Evolutionary conservation across 2,888 invertebrate genomes (phyloP).

Genomic region (Lysandra coridon): DNA sequence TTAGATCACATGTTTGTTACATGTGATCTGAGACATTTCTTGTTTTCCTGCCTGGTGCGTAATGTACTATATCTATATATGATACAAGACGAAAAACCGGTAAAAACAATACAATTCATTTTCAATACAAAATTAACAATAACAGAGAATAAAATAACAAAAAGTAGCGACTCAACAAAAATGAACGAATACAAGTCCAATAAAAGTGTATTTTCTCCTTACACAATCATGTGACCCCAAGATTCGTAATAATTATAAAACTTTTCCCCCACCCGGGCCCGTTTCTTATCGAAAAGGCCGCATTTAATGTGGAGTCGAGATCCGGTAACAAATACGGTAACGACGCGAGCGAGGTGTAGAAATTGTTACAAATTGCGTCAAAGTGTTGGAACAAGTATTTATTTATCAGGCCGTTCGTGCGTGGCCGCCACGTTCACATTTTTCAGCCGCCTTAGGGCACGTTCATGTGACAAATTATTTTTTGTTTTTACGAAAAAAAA

Average conservation of each 20-base stretch:
- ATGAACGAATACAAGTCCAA: constrained; percentile 2
- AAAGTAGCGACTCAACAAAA: constrained; percentile 2
- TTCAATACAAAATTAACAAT: neutral
- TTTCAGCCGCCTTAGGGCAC: neutral
- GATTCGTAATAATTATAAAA: constrained; percentile 24
- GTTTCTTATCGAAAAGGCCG: constrained; percentile 1
- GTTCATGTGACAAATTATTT: neutral
- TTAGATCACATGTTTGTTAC: too few species aligned
- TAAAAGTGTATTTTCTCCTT: constrained; percentile 14
- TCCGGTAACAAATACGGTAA: constrained; percentile 24
- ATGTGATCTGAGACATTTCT: too few species aligned
- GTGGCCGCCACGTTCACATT: constrained; percentile 17
- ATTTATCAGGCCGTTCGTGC: constrained; percentile 21
- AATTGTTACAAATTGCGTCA: constrained; percentile 60
- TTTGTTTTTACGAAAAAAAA: neutral
- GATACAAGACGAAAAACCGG: too few species aligned
- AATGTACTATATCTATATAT: too few species aligned
- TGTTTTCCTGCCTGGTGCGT: too few species aligned
- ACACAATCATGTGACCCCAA: constrained; percentile 19
- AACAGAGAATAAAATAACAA: neutral
- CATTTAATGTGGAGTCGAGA: constrained; percentile 16
- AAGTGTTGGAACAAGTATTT: constrained; percentile 43
- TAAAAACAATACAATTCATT: neutral
- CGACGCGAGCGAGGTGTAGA: constrained; percentile 38
- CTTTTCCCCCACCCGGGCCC: neutral